Percentiles rank a stretch among this genome's conserved stretches.
These are phyloP conservation scores for Himantopus leucocephalus DNA, from an alignment of 2,113 vertebrate species.

Conservation along the genomic window DNA sequence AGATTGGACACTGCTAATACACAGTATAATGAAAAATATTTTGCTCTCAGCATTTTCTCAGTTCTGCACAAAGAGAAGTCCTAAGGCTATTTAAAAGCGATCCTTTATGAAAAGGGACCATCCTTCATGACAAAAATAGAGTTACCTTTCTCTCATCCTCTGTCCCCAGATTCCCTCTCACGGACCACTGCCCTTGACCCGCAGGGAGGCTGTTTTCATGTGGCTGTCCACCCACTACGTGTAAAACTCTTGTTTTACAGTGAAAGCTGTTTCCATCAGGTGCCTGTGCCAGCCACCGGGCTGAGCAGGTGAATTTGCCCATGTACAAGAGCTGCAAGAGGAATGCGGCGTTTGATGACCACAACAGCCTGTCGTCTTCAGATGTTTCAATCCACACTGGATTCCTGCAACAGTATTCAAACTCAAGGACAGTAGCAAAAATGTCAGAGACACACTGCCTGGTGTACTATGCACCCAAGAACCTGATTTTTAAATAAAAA, in stretches of 20 bases:
- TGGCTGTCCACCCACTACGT: too few relatives aligned
- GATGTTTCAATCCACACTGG: neutral
- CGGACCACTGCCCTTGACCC: neutral
- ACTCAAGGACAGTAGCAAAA: neutral
- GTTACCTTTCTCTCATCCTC: neutral
- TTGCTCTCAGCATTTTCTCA: neutral
- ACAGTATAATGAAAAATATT: neutral
- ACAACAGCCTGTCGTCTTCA: neutral
- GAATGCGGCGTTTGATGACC: neutral
- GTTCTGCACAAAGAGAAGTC: neutral
- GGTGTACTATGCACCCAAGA: neutral
- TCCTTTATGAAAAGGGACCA: neutral
- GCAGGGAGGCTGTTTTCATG: neutral
- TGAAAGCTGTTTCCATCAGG: neutral
- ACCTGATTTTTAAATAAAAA: neutral
- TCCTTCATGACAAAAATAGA: neutral
- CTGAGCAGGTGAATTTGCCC: neutral
- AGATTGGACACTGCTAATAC: neutral
- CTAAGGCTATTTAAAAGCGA: neutral
- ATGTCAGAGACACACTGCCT: neutral
- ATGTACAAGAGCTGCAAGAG: neutral
- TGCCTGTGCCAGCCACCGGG: neutral
- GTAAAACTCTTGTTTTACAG: neutral
- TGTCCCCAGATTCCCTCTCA: neutral
- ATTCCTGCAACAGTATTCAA: neutral